Evolutionary conservation across 2,113 vertebrate species (phyloP).

Genomic region (Varanus komodoensis): DNA sequence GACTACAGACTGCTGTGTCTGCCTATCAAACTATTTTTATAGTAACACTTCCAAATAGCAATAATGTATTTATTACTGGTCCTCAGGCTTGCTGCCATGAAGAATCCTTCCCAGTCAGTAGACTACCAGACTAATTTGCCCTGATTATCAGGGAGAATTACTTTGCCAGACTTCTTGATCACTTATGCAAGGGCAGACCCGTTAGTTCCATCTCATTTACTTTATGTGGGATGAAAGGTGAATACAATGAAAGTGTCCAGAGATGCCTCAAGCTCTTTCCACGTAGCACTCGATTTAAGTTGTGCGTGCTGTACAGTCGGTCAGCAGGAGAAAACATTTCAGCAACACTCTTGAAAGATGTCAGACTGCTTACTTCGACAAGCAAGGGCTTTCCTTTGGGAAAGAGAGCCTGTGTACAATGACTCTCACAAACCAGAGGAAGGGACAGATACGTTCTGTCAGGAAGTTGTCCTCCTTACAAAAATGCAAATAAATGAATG

Average conservation of each 20-base stretch:
- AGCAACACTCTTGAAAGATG: conserved; percentile 66
- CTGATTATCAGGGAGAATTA: conserved; percentile 75
- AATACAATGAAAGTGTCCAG: conserved; percentile 68
- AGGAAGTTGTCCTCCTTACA: conserved; percentile 75
- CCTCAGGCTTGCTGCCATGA: conserved; percentile 68
- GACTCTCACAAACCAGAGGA: conserved; percentile 62
- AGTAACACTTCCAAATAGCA: conserved; percentile 39
- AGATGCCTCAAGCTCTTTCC: conserved; percentile 68
- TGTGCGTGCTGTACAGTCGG: conserved; percentile 51
- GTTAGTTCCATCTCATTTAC: conserved; percentile 76
- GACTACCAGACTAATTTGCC: conserved; percentile 74
- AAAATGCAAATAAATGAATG: neutral
- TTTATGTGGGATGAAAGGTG: conserved; percentile 71
- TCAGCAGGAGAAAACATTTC: conserved; percentile 55
- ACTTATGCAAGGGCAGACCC: conserved; percentile 70
- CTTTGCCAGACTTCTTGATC: conserved; percentile 73
- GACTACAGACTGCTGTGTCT: neutral
- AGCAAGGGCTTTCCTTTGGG: conserved; percentile 59
- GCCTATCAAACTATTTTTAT: conserved; percentile 36
- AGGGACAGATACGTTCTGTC: conserved; percentile 78
- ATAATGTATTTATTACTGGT: conserved; percentile 69
- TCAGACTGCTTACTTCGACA: conserved; percentile 66
- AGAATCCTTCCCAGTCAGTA: conserved; percentile 76
- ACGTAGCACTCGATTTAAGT: conserved; percentile 59
- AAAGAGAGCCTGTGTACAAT: conserved; percentile 59